Evolutionary conservation across 1,140 invertebrate species (phyloP), one percentile per base, ranked within the genome.

Genomic region (Formica selysi): DNA sequence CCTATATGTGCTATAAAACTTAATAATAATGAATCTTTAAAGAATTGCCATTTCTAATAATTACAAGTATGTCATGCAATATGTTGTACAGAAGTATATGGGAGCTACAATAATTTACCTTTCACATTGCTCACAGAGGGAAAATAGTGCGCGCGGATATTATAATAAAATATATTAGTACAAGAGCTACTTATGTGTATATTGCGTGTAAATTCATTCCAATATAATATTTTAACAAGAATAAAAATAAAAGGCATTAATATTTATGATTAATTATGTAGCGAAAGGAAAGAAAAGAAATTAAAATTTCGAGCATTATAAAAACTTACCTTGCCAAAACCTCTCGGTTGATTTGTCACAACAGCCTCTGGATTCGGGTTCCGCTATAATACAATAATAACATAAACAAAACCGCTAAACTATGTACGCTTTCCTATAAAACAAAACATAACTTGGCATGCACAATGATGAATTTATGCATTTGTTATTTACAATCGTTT

Each of bases 341-440:
- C 89, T 93, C 91, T 90, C 29, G 94, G 94, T 91, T 95, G 94
- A 92, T 87, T 92, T 91, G 93, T 93, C 91, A 95, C 91, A 91
- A 95, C 93, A 91, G 73, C 92, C 48, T 94, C 94, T 90, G 92
- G 92, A 92, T 93, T 94, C 93, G 85, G 93, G 94, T 94, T 91
- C 94, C 92, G 93, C 94, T 95, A 95, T 91, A 95, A 95, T 95
- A 95, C 89, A 92, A 94, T 91, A 94, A 94, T 92, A 94, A 95
- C 94, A 91, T 95, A 94, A 94, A 95, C 92, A 93, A 94, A 95
- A 94, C 92, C 92, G 92, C 94, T 94, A 94, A 93, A 90, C 93
- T 94, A 94, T 90, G 41, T 87, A 90, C 88, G 89, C 86, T 81
- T 87, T 92, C 91, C 44, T 80, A 90, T 83, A 86, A 89, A 68